These are phyloP conservation scores for Hypselothyrea guttata DNA, from an alignment of 2,888 invertebrate species.

Conservation along the genomic window DNA sequence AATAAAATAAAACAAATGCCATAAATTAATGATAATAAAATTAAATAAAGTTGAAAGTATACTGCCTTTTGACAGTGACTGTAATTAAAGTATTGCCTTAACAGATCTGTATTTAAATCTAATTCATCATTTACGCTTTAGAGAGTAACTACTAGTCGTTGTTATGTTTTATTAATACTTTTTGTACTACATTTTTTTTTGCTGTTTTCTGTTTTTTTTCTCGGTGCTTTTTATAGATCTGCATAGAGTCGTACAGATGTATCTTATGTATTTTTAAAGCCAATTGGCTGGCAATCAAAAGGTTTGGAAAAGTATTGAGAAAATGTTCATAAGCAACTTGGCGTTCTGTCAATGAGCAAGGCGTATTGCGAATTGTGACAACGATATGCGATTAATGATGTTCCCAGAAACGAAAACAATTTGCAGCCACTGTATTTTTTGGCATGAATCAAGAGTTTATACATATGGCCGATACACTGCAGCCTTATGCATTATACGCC, in stretches of 20 bases:
- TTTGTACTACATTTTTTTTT: slow-evolving; percentile 1
- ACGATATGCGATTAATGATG: slow-evolving; percentile 30
- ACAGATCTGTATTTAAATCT: slow-evolving; percentile 11
- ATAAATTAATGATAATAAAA: slow-evolving; percentile 68
- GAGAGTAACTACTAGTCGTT: slow-evolving; percentile 15
- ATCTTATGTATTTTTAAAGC: slow-evolving; percentile 20
- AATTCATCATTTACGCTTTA: slow-evolving; percentile 22
- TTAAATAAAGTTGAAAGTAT: slow-evolving; percentile 22
- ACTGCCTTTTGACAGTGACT: too few relatives aligned
- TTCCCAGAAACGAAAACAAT: slow-evolving; percentile 12
- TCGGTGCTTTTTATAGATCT: neutral
- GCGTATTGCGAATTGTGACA: slow-evolving; percentile 16
- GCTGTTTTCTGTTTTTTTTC: neutral
- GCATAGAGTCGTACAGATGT: slow-evolving; percentile 1
- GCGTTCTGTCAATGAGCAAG: neutral
- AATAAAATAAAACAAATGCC: too few relatives aligned
- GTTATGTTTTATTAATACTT: neutral
- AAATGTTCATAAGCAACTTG: slow-evolving; percentile 8
- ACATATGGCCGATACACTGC: too few relatives aligned
- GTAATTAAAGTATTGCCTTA: neutral
- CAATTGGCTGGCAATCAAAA: slow-evolving; percentile 44
- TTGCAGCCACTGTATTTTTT: slow-evolving; percentile 48
- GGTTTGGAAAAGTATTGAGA: slow-evolving; percentile 11
- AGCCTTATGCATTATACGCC: too few relatives aligned
- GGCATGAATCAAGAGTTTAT: slow-evolving; percentile 64